phyloP scores from a whole-genome alignment of 2,888 invertebrate genomes.

The Parthenolecanium corni region DNA sequence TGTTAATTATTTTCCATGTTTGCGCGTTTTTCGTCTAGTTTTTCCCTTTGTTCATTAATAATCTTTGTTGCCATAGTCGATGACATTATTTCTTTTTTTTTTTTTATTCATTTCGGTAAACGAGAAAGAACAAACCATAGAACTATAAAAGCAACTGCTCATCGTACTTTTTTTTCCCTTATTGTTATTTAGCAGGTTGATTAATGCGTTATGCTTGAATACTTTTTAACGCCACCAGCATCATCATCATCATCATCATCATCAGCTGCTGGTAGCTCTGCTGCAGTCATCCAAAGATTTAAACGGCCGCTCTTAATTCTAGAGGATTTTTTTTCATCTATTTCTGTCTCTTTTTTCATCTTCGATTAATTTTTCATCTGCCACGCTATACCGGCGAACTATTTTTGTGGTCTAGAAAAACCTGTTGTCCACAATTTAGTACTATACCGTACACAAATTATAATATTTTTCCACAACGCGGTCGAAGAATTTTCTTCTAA shows the following conservation, averaged over 20 bases:
- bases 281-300: conserved; percentile 11
- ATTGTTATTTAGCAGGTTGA: conserved; percentile 24
- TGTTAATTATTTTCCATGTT: conserved; percentile 26
- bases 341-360: not conserved
- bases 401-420: not conserved
- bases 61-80: conserved; percentile 22
- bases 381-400: not conserved
- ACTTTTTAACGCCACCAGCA: conserved; percentile 5
- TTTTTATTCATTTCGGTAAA: not conserved
- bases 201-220: conserved; percentile 19
- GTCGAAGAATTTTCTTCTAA: too few species aligned
- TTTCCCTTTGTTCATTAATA: conserved; percentile 25
- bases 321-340: too few species aligned
- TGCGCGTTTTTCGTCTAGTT: conserved; percentile 22
- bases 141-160: conserved; percentile 8
- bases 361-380: conserved; percentile 21
- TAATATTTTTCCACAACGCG: too few species aligned
- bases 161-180: conserved; percentile 12
- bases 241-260: conserved; percentile 2
- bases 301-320: conserved; percentile 18
- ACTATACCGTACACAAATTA: too few species aligned
- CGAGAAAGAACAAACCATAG: not conserved
- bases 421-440: too few species aligned
- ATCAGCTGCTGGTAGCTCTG: not conserved
- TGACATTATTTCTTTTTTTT: conserved; percentile 8